Evolutionary conservation across 2,797 vertebrate species (phyloP).

Genomic region (Chanos chanos): DNA sequence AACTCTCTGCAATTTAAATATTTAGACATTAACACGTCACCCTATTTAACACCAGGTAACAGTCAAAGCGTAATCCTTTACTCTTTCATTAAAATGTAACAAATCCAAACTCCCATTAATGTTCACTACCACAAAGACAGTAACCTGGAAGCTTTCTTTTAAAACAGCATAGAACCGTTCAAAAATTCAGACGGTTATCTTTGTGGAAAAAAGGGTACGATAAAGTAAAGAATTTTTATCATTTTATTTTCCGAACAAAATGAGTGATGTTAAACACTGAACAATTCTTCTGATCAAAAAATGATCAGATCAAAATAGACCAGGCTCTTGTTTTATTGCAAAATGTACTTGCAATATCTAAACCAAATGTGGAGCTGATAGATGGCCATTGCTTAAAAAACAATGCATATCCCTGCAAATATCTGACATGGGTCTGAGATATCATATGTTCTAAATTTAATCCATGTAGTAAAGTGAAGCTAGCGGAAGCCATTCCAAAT

Average conservation of each 20-base stretch:
- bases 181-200: not conserved
- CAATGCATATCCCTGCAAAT: slow-evolving; percentile 63
- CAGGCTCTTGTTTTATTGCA: slow-evolving; percentile 73
- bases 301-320: slow-evolving; percentile 63
- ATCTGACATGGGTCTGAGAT: slow-evolving; percentile 50
- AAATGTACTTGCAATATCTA: slow-evolving; percentile 63
- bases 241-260: slow-evolving; percentile 77
- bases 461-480: slow-evolving; percentile 47
- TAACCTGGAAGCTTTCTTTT: not conserved
- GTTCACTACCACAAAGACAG: too few species aligned
- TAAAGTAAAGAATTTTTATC: slow-evolving; percentile 61
- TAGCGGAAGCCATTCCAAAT: slow-evolving; percentile 64
- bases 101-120: too few species aligned
- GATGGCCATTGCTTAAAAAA: slow-evolving; percentile 41
- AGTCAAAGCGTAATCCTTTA: too few species aligned
- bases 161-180: not conserved
- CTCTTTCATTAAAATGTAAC: too few species aligned
- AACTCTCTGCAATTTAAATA: too few species aligned
- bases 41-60: too few species aligned
- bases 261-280: slow-evolving; percentile 76
- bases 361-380: slow-evolving; percentile 51
- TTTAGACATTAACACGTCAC: too few species aligned
- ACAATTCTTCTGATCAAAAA: slow-evolving; percentile 67
- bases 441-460: slow-evolving; percentile 32
- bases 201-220: slow-evolving; percentile 28